phyloP scores from a whole-genome alignment of 2,797 vertebrate species.

The Thripadectes ignobilis region DNA sequence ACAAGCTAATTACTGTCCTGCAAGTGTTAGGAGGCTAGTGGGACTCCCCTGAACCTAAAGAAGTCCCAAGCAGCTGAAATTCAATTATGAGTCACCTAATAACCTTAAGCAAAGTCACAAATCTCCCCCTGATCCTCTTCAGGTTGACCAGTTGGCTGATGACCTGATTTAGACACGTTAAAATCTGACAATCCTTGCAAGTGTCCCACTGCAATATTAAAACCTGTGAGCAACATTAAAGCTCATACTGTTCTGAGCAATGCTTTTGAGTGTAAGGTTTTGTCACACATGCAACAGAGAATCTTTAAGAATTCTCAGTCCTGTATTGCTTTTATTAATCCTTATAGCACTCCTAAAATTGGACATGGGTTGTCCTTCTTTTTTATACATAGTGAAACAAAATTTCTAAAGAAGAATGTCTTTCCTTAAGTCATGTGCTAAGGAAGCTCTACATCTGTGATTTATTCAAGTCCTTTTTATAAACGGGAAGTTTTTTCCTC shows the following conservation, averaged over 20 bases:
- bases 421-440: not conserved
- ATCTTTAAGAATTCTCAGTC: not conserved
- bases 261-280: not conserved
- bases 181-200: not conserved
- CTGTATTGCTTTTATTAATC: not conserved
- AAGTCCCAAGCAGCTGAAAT: conserved; percentile 27
- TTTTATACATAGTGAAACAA: not conserved
- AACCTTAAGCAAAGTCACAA: conserved; percentile 12
- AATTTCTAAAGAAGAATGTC: not conserved
- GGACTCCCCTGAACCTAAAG: conserved; percentile 3
- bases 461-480: not conserved
- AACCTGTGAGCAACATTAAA: not conserved
- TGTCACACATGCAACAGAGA: not conserved
- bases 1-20: not conserved
- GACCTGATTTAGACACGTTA: not conserved
- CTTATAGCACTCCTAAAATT: not conserved
- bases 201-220: not conserved
- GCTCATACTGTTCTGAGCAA: not conserved
- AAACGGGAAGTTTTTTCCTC: not conserved
- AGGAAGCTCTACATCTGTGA: not conserved
- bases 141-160: not conserved
- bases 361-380: not conserved
- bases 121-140: conserved; percentile 29
- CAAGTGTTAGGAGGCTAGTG: not conserved
- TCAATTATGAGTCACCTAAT: conserved; percentile 28